phyloP scores from a whole-genome alignment of 2,888 invertebrate genomes.

The Pteria penguin region DNA sequence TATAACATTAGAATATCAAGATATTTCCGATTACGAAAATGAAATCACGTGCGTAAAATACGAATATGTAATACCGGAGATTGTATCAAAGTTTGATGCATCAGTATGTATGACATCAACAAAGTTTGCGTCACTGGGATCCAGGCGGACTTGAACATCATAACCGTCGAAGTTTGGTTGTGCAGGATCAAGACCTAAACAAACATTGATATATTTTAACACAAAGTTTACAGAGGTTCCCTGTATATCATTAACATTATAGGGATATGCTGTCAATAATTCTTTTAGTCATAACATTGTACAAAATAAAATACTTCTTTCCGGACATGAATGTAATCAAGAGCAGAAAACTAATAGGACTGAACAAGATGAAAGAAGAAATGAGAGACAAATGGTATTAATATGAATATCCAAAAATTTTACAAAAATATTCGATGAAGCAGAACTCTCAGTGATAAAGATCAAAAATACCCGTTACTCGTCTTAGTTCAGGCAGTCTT shows the following conservation, averaged over 20 bases:
- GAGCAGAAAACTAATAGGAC: too few relatives aligned
- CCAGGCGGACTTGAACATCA: conserved; percentile 89
- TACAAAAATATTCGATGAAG: not conserved
- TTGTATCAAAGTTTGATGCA: conserved; percentile 78
- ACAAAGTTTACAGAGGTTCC: too few relatives aligned
- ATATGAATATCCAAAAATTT: not conserved
- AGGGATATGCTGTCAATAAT: too few relatives aligned
- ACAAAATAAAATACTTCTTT: too few relatives aligned
- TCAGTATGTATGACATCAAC: conserved; percentile 96
- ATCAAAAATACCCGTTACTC: conserved; percentile 77
- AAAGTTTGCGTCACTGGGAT: conserved; percentile 90
- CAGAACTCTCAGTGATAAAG: not conserved
- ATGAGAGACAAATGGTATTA: not conserved
- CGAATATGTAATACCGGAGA: conserved; percentile 53
- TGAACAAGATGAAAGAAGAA: not conserved
- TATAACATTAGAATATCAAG: too few relatives aligned
- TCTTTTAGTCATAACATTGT: too few relatives aligned
- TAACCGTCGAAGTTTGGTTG: conserved; percentile 94
- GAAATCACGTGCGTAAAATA: not conserved
- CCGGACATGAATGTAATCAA: too few relatives aligned
- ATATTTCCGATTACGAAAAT: too few relatives aligned
- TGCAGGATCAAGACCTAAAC: conserved; percentile 92
- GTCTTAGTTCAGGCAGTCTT: conserved; percentile 74
- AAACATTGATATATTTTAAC: too few relatives aligned
- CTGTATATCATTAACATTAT: too few relatives aligned